These are phyloP conservation scores for Luperina testacea DNA, from an alignment of 2,888 invertebrate genomes.

Conservation along the genomic window DNA sequence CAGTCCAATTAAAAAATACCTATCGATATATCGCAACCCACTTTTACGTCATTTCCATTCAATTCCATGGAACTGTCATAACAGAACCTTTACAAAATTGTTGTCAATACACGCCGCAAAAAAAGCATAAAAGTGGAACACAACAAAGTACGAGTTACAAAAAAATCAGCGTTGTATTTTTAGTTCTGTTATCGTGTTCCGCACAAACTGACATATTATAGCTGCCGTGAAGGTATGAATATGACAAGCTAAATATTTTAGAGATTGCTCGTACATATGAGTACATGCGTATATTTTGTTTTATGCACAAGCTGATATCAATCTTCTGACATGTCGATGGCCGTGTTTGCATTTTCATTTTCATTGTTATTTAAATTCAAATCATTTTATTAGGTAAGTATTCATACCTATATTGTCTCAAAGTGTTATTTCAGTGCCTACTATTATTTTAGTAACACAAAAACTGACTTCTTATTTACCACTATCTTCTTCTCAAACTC, in stretches of 20 bases:
- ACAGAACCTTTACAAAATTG: background rate
- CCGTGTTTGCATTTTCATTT: background rate
- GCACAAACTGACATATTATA: slow-evolving; percentile 7
- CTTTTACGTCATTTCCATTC: background rate
- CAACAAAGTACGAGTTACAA: background rate
- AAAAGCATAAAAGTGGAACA: background rate
- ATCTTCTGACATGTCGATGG: background rate
- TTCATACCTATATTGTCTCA: background rate
- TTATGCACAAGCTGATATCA: background rate
- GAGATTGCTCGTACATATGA: background rate
- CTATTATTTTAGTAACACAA: background rate
- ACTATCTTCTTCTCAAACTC: background rate
- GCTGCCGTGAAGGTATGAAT: slow-evolving; percentile 18
- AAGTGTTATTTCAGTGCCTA: background rate
- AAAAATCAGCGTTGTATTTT: slow-evolving; percentile 25
- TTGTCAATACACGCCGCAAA: slow-evolving; percentile 2
- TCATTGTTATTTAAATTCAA: background rate
- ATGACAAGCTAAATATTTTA: slow-evolving; percentile 1
- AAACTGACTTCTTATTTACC: background rate
- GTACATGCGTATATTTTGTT: background rate
- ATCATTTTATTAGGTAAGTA: background rate
- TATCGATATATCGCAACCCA: background rate
- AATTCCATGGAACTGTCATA: background rate
- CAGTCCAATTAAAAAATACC: no score
- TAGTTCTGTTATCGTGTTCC: slow-evolving; percentile 34